phyloP scores from a whole-genome alignment of 1,140 invertebrate genomes.

The Leguminivora glycinivorella region DNA sequence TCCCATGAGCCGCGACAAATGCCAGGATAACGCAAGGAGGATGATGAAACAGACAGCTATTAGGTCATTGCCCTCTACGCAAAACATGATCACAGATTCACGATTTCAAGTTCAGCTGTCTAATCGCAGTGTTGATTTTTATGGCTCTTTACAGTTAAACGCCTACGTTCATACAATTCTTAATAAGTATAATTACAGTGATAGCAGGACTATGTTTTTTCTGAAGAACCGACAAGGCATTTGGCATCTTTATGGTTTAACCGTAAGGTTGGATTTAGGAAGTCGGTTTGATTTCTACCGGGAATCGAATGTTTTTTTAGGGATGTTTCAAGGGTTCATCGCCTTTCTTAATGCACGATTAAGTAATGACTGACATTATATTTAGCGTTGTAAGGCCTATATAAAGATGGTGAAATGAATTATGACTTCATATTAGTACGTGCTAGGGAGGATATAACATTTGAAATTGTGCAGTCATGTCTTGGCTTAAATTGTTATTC shows the following conservation, averaged over 20 bases:
- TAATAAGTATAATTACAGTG: neutral
- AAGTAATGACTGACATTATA: constrained; percentile 32
- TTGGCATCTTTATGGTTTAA: neutral
- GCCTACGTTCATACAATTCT: constrained; percentile 8
- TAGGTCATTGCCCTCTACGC: neutral
- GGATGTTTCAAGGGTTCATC: constrained; percentile 2
- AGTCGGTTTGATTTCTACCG: neutral
- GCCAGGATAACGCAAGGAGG: no score
- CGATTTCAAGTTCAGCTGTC: neutral
- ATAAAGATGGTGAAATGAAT: constrained; percentile 31
- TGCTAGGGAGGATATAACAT: neutral
- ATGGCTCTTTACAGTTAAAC: constrained; percentile 1
- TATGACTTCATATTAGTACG: constrained; percentile 29
- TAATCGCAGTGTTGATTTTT: constrained; percentile 8
- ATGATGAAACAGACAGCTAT: no score
- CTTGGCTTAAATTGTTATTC: neutral
- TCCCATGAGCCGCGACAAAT: no score
- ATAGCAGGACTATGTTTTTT: neutral
- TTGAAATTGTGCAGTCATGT: constrained; percentile 3
- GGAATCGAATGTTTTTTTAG: neutral
- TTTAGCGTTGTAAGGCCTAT: constrained; percentile 30
- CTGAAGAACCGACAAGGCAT: neutral
- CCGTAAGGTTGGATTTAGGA: neutral
- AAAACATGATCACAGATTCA: neutral
- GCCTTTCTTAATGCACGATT: neutral